phyloP scores from a whole-genome alignment of 64 coral and sea anemone genomes.

The Pocillopora verrucosa region DNA sequence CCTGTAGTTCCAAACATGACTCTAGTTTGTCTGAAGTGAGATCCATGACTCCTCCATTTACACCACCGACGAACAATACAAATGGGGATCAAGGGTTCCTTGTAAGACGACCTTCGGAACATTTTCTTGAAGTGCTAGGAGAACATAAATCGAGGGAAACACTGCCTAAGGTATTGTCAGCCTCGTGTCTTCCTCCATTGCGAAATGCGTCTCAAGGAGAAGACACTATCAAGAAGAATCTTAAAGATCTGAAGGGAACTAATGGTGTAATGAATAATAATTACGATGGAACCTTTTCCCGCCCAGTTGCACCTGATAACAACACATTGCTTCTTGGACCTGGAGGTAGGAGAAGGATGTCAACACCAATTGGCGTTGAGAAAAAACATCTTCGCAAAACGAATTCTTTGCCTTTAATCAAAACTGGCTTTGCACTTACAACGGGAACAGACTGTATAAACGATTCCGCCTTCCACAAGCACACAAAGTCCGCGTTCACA shows the following conservation, averaged over 20 bases:
- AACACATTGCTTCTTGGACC: neutral
- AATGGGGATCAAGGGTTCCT: neutral
- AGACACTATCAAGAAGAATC: neutral
- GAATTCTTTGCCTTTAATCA: constrained; percentile 36
- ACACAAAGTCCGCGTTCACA: neutral
- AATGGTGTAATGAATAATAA: neutral
- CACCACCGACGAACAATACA: neutral
- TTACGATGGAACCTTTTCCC: neutral
- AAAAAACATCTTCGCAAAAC: constrained; percentile 4
- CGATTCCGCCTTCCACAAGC: neutral
- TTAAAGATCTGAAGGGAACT: constrained; percentile 5
- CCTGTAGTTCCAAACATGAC: constrained; percentile 16
- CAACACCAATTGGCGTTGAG: neutral
- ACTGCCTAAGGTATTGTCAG: neutral
- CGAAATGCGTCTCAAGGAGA: neutral
- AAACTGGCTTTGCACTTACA: neutral
- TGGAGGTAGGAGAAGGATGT: neutral
- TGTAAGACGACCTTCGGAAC: constrained; percentile 23
- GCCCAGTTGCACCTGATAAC: neutral
- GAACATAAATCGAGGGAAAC: neutral
- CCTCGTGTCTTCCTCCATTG: neutral
- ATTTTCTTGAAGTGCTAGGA: constrained; percentile 39
- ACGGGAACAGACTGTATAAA: neutral
- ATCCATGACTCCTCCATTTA: constrained; percentile 5
- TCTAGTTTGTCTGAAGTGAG: constrained; percentile 6